Evolutionary conservation across 2,888 invertebrate species (phyloP).

Genomic region (Nomada ruficornis): DNA sequence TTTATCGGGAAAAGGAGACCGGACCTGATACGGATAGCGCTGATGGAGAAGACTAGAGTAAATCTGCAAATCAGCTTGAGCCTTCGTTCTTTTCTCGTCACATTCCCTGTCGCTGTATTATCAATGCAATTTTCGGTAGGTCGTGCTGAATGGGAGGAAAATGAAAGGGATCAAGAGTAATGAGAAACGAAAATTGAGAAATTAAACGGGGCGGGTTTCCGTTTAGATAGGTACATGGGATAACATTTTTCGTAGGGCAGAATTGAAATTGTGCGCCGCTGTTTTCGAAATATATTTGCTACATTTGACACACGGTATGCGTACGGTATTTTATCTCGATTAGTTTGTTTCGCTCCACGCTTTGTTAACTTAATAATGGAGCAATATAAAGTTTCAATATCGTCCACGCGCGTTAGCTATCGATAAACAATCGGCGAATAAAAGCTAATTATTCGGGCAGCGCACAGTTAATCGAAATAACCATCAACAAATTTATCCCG

Average conservation of each 20-base stretch:
- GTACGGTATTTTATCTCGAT: background rate
- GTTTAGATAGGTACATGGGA: background rate
- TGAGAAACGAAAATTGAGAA: background rate
- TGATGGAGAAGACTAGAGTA: background rate
- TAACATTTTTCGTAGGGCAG: background rate
- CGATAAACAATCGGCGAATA: constrained; percentile 13
- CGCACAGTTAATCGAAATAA: constrained; percentile 8
- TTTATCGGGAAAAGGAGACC: constrained; percentile 52
- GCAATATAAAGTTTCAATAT: background rate
- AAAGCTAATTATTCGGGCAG: constrained; percentile 23
- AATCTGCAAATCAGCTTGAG: constrained; percentile 28
- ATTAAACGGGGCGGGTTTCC: background rate
- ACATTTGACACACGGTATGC: no score
- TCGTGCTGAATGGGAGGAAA: constrained; percentile 37
- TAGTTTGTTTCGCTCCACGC: background rate
- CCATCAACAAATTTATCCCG: constrained; percentile 1
- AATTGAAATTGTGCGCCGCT: background rate
- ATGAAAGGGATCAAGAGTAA: constrained; percentile 27
- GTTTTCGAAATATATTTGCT: background rate
- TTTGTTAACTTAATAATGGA: background rate
- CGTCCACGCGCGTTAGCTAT: background rate
- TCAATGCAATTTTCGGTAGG: constrained; percentile 40
- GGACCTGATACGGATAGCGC: background rate
- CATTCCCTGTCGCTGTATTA: constrained; percentile 26
- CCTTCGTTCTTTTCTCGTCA: constrained; percentile 4